Evolutionary conservation across 2,797 vertebrate species (phyloP).

Genomic region (Coranthus polyacanthus): DNA sequence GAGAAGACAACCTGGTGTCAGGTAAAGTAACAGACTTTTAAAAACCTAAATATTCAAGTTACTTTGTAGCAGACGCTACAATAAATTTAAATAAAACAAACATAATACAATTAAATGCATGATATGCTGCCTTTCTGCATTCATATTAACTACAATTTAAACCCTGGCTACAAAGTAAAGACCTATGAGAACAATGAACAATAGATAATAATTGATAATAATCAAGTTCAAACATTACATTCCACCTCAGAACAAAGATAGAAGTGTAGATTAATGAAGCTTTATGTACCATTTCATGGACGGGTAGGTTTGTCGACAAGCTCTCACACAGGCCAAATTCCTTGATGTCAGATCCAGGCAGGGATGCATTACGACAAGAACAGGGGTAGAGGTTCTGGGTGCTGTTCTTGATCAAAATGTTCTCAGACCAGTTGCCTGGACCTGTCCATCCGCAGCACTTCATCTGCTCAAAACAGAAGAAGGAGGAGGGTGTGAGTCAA

Average conservation of each 20-base stretch:
- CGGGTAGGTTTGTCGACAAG: constrained; percentile 58
- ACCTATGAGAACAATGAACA: not conserved
- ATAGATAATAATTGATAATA: not conserved
- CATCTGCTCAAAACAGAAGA: constrained; percentile 75
- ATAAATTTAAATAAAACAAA: not conserved
- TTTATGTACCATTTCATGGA: constrained; percentile 82
- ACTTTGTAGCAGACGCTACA: not conserved
- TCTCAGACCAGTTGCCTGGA: constrained; percentile 89
- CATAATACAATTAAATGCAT: not conserved
- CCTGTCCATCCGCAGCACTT: constrained; percentile 92
- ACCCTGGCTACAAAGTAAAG: not conserved
- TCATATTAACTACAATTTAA: not conserved
- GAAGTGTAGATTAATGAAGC: not conserved
- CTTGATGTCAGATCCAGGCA: constrained; percentile 12
- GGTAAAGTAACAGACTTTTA: too few relatives aligned
- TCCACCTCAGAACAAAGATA: not conserved
- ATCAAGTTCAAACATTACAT: not conserved
- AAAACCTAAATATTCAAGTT: too few relatives aligned
- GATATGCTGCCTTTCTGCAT: not conserved
- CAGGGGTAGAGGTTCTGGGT: constrained; percentile 83
- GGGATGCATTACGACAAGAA: constrained; percentile 85
- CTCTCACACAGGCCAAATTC: constrained; percentile 82
- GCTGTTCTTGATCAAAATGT: constrained; percentile 80
- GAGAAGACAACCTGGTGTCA: not conserved
- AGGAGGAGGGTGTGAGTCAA: constrained; percentile 1